Conservation (phyloP, 2,113 vertebrate genomes). For the Limnothrissa miodon region DNA sequence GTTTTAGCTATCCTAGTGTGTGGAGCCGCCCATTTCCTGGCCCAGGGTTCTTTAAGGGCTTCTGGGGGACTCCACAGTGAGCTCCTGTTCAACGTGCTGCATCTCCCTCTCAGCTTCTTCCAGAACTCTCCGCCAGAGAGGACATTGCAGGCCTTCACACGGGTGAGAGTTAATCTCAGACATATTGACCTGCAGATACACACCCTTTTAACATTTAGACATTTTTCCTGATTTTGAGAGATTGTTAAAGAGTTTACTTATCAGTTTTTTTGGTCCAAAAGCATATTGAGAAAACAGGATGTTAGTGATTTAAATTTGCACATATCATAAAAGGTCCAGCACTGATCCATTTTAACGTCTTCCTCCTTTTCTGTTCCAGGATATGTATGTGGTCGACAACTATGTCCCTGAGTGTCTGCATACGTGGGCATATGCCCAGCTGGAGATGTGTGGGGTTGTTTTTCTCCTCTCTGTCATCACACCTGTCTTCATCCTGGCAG, state of each 20-base stretch:
- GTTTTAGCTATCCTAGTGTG: conserved; percentile 61
- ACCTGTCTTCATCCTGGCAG: conserved; percentile 58
- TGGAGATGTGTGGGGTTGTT: conserved; percentile 62
- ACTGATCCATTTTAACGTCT: neutral
- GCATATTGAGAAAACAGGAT: too few species aligned
- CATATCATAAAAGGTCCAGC: neutral
- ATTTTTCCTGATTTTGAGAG: too few species aligned
- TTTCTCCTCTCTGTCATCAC: conserved; percentile 60
- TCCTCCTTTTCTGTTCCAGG: conserved; percentile 44
- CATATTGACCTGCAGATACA: too few species aligned
- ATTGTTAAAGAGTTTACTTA: too few species aligned
- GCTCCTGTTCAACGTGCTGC: conserved; percentile 58
- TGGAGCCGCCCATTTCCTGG: conserved; percentile 53
- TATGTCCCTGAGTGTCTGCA: conserved; percentile 63
- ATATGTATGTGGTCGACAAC: conserved; percentile 63
- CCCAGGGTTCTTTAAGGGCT: conserved; percentile 54
- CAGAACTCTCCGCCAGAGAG: conserved; percentile 56
- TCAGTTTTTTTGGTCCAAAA: too few species aligned
- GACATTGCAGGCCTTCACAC: conserved; percentile 63
- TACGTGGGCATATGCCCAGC: conserved; percentile 61
- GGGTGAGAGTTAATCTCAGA: conserved; percentile 47
- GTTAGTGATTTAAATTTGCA: too few species aligned
- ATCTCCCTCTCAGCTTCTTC: conserved; percentile 62
- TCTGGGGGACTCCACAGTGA: conserved; percentile 55
- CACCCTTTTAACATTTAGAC: too few species aligned